These are phyloP conservation scores for Sesia apiformis DNA, from an alignment of 2,888 invertebrate species.

Conservation along the genomic window DNA sequence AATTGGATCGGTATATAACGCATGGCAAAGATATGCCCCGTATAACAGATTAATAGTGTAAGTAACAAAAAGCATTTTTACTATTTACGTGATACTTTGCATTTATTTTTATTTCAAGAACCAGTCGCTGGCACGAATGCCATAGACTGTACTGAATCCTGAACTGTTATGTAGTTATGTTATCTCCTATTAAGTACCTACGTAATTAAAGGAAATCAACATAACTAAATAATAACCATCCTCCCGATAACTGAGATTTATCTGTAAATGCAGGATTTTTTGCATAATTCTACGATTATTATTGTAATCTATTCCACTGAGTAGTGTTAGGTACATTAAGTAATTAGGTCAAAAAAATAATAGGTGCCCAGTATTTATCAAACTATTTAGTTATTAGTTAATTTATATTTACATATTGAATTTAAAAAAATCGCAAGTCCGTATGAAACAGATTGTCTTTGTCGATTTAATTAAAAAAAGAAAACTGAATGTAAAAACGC, in stretches of 20 bases:
- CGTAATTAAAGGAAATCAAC: slow-evolving; percentile 28
- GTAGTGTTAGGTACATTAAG: too few relatives aligned
- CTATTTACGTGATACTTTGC: not conserved
- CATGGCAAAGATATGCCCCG: slow-evolving; percentile 32
- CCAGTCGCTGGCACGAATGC: slow-evolving; percentile 31
- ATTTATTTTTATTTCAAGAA: not conserved
- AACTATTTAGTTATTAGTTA: too few relatives aligned
- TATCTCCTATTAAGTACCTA: slow-evolving; percentile 28
- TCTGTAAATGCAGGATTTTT: slow-evolving; percentile 21
- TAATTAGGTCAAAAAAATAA: too few relatives aligned
- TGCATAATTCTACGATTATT: not conserved
- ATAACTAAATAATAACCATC: too few relatives aligned
- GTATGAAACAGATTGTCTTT: not conserved
- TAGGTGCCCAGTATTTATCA: too few relatives aligned
- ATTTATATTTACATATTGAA: too few relatives aligned
- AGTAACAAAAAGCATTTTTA: slow-evolving; percentile 33
- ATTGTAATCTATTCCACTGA: too few relatives aligned
- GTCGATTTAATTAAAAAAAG: not conserved
- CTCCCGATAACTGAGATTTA: slow-evolving; percentile 9
- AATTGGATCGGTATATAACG: slow-evolving; percentile 34
- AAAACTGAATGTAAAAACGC: not conserved
- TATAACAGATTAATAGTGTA: slow-evolving; percentile 35
- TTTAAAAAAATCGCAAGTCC: not conserved
- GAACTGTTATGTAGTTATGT: slow-evolving; percentile 25
- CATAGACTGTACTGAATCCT: slow-evolving; percentile 42